A percentile compares a stretch with the other conserved stretches of the same genome.
phyloP scores from a whole-genome alignment of 2,888 invertebrate genomes.

The Eupithecia dodoneata region DNA sequence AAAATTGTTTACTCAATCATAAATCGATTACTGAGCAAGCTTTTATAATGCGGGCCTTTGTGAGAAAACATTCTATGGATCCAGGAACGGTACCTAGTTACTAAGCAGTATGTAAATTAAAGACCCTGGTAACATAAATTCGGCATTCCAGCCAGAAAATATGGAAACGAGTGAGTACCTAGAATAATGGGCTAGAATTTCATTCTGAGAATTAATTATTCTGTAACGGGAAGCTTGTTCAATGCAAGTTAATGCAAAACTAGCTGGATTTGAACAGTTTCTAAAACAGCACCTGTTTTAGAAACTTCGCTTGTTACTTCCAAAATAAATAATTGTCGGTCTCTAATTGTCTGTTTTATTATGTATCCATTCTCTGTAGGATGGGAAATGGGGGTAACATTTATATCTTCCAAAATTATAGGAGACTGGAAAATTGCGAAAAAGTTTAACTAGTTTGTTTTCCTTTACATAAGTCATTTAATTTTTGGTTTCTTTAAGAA shows the following conservation, averaged over 20 bases:
- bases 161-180: background rate
- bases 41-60: background rate
- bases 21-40: no score
- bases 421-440: no score
- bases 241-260: background rate
- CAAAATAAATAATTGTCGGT: background rate
- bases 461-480: no score
- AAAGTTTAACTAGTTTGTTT: no score
- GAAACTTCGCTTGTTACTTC: background rate
- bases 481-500: no score
- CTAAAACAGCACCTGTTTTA: background rate
- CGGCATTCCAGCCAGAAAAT: background rate
- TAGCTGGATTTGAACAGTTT: background rate
- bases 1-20: no score
- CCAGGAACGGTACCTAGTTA: background rate
- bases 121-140: background rate
- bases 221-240: background rate
- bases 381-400: no score
- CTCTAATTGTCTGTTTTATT: background rate
- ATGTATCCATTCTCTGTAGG: no score
- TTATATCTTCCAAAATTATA: no score
- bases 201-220: slow-evolving; percentile 1
- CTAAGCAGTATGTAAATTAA: background rate
- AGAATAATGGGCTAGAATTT: background rate
- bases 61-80: background rate